phyloP scores from a whole-genome alignment of 2,888 invertebrate species.

The Eupithecia vulgata region DNA sequence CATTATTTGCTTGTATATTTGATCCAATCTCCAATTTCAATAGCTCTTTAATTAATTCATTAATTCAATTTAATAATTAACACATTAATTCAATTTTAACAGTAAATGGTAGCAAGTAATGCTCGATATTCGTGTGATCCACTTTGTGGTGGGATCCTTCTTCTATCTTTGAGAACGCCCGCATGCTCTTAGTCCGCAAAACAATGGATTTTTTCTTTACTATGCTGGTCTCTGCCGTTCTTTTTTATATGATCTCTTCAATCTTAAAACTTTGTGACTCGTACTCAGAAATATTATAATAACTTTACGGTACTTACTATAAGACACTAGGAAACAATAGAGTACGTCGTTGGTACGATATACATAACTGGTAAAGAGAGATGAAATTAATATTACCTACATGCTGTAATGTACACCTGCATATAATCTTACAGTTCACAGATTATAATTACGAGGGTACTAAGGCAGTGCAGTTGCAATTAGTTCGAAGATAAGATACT shows the following conservation, averaged over 20 bases:
- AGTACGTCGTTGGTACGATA: neutral
- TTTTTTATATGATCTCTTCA: neutral
- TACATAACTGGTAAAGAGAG: neutral
- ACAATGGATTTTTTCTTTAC: conserved; percentile 2
- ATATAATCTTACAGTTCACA: neutral
- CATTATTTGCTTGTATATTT: neutral
- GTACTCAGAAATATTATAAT: neutral
- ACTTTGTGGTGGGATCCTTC: neutral
- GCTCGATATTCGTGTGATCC: conserved; percentile 36
- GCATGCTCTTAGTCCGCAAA: neutral
- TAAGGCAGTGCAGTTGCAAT: conserved; percentile 9
- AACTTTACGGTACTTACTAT: neutral
- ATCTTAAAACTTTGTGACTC: neutral
- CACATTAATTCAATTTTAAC: too few relatives aligned
- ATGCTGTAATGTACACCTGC: conserved; percentile 1
- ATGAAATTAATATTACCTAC: neutral
- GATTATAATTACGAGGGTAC: conserved; percentile 4
- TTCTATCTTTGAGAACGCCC: neutral
- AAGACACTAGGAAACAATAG: neutral
- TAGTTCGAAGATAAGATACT: conserved; percentile 11
- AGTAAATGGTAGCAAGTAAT: conserved; percentile 14
- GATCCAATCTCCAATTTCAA: neutral
- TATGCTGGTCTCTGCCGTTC: neutral
- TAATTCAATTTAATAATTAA: too few relatives aligned
- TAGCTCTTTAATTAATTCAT: neutral